Evolutionary conservation across 2,113 vertebrate genomes (phyloP).

Genomic region (Phyllostomus discolor): DNA sequence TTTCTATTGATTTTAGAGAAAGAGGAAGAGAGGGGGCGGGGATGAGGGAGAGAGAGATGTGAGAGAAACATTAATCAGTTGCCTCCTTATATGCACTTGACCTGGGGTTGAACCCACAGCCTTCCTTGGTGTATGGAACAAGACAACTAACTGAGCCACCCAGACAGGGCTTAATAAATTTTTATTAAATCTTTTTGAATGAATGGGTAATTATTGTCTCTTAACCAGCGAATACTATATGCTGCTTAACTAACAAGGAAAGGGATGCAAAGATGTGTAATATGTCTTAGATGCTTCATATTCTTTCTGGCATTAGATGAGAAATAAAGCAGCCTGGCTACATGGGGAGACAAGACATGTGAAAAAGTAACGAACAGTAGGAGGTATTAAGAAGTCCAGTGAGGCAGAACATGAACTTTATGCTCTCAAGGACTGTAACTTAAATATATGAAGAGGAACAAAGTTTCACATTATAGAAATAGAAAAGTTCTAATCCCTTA

Average conservation of each 20-base stretch:
- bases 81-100: no score
- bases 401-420: not conserved
- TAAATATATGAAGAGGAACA: not conserved
- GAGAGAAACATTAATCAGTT: no score
- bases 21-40: no score
- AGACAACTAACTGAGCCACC: no score
- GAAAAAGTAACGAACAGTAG: not conserved
- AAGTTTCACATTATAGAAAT: not conserved
- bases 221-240: not conserved
- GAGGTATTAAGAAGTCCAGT: not conserved
- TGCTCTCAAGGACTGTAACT: not conserved
- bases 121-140: no score
- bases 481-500: not conserved
- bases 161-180: not conserved
- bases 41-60: no score
- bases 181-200: conserved; percentile 5
- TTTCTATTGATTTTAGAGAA: no score
- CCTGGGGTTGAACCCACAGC: no score
- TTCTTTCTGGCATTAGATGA: not conserved
- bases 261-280: not conserved
- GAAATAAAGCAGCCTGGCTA: not conserved
- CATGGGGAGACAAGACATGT: not conserved
- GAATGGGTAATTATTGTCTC: not conserved
- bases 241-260: not conserved
- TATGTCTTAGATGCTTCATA: not conserved